phyloP scores from a whole-genome alignment of 2,113 vertebrate genomes.

The Chloropsis hardwickii region DNA sequence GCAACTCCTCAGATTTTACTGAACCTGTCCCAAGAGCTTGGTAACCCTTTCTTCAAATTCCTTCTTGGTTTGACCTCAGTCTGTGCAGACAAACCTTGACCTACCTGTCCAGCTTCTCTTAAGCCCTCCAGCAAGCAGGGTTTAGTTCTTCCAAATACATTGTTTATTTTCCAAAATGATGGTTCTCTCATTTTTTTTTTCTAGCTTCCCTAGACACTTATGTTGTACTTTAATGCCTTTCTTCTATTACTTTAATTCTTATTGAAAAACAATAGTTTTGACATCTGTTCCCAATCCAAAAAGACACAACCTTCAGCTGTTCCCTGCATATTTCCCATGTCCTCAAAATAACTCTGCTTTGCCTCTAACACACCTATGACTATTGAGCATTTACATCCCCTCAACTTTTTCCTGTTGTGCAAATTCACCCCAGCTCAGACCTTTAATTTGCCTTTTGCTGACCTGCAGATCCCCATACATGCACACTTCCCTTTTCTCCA shows the following conservation, averaged over 20 bases:
- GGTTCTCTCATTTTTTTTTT: not conserved
- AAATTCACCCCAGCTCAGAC: not conserved
- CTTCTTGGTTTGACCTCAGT: not conserved
- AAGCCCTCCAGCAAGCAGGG: not conserved
- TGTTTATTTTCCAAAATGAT: not conserved
- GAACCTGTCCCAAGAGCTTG: not conserved
- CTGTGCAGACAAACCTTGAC: not conserved
- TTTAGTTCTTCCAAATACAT: not conserved
- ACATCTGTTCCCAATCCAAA: not conserved
- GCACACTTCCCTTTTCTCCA: fast-evolving
- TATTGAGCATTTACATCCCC: not conserved
- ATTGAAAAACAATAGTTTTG: not conserved
- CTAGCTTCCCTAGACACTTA: not conserved
- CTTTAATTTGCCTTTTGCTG: not conserved
- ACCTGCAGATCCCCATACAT: not conserved
- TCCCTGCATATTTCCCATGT: not conserved
- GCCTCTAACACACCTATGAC: not conserved
- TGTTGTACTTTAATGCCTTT: not conserved
- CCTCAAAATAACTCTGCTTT: not conserved
- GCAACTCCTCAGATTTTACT: not conserved
- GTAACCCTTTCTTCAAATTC: not conserved
- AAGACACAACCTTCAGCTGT: not conserved
- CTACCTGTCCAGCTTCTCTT: not conserved
- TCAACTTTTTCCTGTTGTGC: not conserved
- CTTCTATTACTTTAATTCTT: not conserved